phyloP scores from a whole-genome alignment of 2,113 vertebrate species.

The Ictalurus punctatus region DNA sequence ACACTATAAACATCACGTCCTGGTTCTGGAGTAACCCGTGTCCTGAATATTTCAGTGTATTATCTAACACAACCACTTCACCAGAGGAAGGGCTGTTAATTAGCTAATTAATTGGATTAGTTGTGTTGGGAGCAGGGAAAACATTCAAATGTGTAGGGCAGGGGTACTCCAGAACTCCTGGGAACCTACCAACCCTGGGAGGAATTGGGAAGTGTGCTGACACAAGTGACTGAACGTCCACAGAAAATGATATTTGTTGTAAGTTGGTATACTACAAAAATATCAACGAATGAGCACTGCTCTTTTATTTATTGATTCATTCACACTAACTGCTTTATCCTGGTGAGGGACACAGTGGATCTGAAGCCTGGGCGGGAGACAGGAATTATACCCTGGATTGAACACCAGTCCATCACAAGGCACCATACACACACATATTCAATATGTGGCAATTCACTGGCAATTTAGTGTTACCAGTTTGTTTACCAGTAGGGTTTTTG shows the following conservation, averaged over 20 bases:
- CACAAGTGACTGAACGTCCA: not conserved
- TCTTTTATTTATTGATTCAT: not conserved
- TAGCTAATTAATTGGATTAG: conserved; percentile 1
- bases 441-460: not conserved
- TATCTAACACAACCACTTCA: not conserved
- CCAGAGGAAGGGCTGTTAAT: not conserved
- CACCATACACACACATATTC: not conserved
- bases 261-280: not conserved
- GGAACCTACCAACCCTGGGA: not conserved
- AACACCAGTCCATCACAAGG: too few species aligned
- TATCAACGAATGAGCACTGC: not conserved
- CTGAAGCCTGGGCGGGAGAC: too few species aligned
- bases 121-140: not conserved
- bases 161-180: not conserved
- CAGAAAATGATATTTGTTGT: not conserved
- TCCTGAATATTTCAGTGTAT: not conserved
- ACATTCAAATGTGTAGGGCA: not conserved
- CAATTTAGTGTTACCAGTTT: not conserved
- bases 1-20: not conserved
- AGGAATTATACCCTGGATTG: too few species aligned
- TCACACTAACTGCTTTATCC: not conserved
- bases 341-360: not conserved
- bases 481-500: not conserved
- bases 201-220: not conserved
- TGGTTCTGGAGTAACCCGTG: not conserved